Base-by-base conservation (phyloP, 2,797 vertebrate genomes). In the Enteromius fasciolatus region DNA sequence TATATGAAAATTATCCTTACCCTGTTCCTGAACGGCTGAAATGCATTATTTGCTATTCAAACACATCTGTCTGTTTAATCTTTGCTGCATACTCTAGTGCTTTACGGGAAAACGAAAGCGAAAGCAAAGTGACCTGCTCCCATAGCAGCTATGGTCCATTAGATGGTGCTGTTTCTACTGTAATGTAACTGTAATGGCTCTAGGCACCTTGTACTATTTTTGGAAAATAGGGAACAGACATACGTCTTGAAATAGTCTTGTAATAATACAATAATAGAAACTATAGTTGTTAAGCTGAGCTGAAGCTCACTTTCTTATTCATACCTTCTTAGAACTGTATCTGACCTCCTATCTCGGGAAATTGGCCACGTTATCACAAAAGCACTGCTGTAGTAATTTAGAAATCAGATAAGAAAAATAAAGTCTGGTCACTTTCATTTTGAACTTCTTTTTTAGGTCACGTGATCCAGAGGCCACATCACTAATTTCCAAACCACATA, bases 81-180 rank as follows among this genome's bases (percentile, higher is more conserved):
- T 31, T 59, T n/a, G 33, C 20, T 5, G 23, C 68, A 63, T 66
- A 25, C 33, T 25, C 3, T 54, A 39, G 5, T 41, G 61, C 31
- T 83, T 87, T 83, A 72, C 61, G 15, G 67, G 81, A 87, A 89
- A 89, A 68, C 69, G 86, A 89, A 89, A 89, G 87, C 77, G 83
- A 86, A 86, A 84, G 44, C 17, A 33, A n/a, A 11, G n/a, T 39
- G 3, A 1, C 4, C 28, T 33, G 14, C 4, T 36, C 6, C 9
- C 28, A 23, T 10, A 7, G 18, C 3, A 18, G 48, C 48, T 4
- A 36, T 18, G 2, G 3, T 18, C 5, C 17, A 39, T 23, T 18
- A 83, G 81, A 31, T 46, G 84, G 68, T 41, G 78, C 48, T 78
- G 23, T 82, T 79, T 68, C 68, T 20, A 39, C n/a, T 61, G 4